Base-by-base conservation (phyloP, 2,113 vertebrate species). In the Menidia beryllina region DNA sequence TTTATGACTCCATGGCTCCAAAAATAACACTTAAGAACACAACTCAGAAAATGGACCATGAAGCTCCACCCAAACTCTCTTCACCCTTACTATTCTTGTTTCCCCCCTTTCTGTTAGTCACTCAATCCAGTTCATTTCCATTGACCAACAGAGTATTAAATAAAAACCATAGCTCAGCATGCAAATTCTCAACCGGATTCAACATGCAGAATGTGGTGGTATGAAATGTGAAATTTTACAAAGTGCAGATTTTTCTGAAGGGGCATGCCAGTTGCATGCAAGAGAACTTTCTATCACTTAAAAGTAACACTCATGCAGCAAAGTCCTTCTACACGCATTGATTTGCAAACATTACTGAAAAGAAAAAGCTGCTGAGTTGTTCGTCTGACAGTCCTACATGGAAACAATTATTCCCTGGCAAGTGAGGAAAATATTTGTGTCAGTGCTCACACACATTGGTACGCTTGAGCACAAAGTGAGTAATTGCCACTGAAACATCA, bases 371-470 rank as follows among this genome's bases (percentile, higher is more conserved):
- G 77, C 70, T 63, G 72, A 66, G 60, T 83, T 83, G 76, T 77
- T 61, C 41, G 7, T 45, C 15, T 45, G 41, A 76, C 60, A 55
- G 45, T 51, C 54, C 54, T 83, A 72, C 82, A 90, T 91, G 90
- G 92, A 91, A 91, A 87, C 87, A 86, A 91, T 92, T 93, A 91
- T 79, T 83, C 83, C 72, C 78, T 86, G 84, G 83, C 88, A 87
- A 88, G 79, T 70, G 63, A 45, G 61, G 75, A 70, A 75, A 76
- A 73, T 79, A 83, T 91, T 63, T 63, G 51, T 77, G 63, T 72
- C 56, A 49, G 55, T 63, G 61, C 30, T 26, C 69, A 55, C 75
- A 59, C 52, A 56, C 70, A 75, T 66, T 82, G 73, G 76, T 88
- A 61, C 77, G 77, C 70, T 83, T 72, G 58, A 88, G 68, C 81